Base-by-base conservation (phyloP, 2,113 vertebrate species). In the Strigops habroptila region DNA sequence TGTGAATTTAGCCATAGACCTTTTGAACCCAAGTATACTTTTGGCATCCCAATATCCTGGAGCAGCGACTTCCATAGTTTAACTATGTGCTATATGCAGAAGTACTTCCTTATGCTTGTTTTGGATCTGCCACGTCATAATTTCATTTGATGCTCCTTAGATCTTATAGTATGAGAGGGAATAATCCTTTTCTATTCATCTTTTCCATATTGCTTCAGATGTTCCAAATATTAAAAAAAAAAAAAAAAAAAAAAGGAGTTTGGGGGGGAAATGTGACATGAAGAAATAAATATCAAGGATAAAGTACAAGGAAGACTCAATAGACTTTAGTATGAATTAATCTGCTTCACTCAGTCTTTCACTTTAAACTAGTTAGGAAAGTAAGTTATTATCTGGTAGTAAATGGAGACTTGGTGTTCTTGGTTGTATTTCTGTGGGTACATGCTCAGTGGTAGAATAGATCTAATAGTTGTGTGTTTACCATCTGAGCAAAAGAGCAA, bases 21-120 rank as follows among this genome's bases (percentile, higher is more conserved):
- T 95, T 95, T 93, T 95, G 86, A 96, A 95, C 94, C 16, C 22
- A 39, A 64, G 46, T 95, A 78, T 82, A 51, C 83, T 78, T 95
- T 71, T 78, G 86, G 69, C 70, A 91, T 97, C 92, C 74, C 69
- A 94, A 91, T 97, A 97, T 97, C 92, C 91, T 97, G 94, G 11
- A 93, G 51, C 60, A 81, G 55, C 43, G 86, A 78, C 91, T 94
- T 95, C 80, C 65, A 84, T 57, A 68, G 43, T 60, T 92, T 95
- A 95, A 97, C 92, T 94, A 92, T 78, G 94, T 97, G 94, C 80
- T 95, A 60, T 84, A 86, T 33, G 65, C 82, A 84, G 76, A 97
- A 97, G 94, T 97, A 93, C 18, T 97, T 96, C 95, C 96, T 96
- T 97, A 96, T 97, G 96, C 83, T 94, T 97, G 91, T 96, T 97